Evolutionary conservation across 1,140 invertebrate genomes (phyloP), one percentile per base, ranked within the genome.

Genomic region (Heliconius nattereri): DNA sequence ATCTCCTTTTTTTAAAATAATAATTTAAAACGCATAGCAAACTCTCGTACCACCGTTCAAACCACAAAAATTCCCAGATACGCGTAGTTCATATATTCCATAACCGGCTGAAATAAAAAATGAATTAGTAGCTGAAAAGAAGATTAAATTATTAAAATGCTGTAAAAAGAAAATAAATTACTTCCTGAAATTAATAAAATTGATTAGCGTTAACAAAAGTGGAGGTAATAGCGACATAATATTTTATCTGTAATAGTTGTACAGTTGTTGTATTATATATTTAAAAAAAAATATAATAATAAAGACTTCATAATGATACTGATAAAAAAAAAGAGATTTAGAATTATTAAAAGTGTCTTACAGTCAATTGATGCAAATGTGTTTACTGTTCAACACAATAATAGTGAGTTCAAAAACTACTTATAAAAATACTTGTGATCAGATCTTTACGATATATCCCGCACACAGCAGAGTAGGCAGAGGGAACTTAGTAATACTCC

Each of bases 101-200:
- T 86, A 85, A 75, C 45, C 37, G 26, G 19, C 78, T 79, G 78
- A 87, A 90, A 40, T 52, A 81, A 78, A 86, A 81, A 45, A 20
- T 71, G 23, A 8, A 86, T 90, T 92, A 92, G 60, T 20, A 9
- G 85, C 90, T 90, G 89, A 90, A 91, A 91, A 86, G 72, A 83
- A 79, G 76, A 78, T 40, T 32, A 37, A 66, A 49, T 75, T 13
- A 86, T 88, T 87, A 87, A 52, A 70, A 54, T 79, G 74, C 89
- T 91, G 89, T 87, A 86, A 81, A 79, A 45, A 37, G 86, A 85
- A 84, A 71, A 74, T 29, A 66, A 5, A 87, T 89, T 90, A 89
- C 73, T 73, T 74, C 81, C 90, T 90, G 89, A 79, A 90, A 91
- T 72, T 81, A 23, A 89, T 84, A 66, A 11, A 73, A 32, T 20